A percentile compares a stretch with the other conserved stretches of the same genome.
Evolutionary conservation across 2,888 invertebrate genomes (phyloP).

Genomic region (Cryptosula pallasiana): DNA sequence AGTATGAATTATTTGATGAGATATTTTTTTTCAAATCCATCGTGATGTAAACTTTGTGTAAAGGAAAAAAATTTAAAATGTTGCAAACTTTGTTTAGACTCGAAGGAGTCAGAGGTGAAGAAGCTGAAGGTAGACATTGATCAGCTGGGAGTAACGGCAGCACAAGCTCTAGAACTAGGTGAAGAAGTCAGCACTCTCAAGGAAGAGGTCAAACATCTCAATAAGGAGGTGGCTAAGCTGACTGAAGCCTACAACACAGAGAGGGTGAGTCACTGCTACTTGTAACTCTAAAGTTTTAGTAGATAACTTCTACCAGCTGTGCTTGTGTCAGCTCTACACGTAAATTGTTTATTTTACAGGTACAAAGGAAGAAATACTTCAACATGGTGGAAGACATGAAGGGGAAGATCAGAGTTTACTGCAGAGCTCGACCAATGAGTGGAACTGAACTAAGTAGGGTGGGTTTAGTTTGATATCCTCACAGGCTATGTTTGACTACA

Average conservation of each 20-base stretch:
- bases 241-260: slow-evolving; percentile 49
- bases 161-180: slow-evolving; percentile 41
- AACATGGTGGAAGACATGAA: slow-evolving; percentile 53
- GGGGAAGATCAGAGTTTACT: slow-evolving; percentile 51
- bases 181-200: slow-evolving; percentile 40
- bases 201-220: slow-evolving; percentile 39
- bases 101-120: slow-evolving; percentile 29
- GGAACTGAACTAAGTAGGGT: slow-evolving; percentile 40
- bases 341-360: too few species aligned
- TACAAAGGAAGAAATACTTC: slow-evolving; percentile 50
- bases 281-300: too few species aligned
- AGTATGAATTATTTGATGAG: too few species aligned
- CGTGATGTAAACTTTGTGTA: too few species aligned
- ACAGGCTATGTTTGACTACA: too few species aligned
- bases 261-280: slow-evolving; percentile 43
- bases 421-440: slow-evolving; percentile 46
- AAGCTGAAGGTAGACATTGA: slow-evolving; percentile 39
- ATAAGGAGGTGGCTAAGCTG: slow-evolving; percentile 42
- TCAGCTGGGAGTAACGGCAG: slow-evolving; percentile 40
- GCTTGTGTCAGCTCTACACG: not conserved
- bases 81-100: too few species aligned
- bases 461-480: too few species aligned
- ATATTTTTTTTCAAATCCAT: too few species aligned
- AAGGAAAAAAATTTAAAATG: too few species aligned
- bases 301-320: not conserved